Conservation (phyloP, 2,888 invertebrate genomes). For the Acanthosepion pharaonis region DNA sequence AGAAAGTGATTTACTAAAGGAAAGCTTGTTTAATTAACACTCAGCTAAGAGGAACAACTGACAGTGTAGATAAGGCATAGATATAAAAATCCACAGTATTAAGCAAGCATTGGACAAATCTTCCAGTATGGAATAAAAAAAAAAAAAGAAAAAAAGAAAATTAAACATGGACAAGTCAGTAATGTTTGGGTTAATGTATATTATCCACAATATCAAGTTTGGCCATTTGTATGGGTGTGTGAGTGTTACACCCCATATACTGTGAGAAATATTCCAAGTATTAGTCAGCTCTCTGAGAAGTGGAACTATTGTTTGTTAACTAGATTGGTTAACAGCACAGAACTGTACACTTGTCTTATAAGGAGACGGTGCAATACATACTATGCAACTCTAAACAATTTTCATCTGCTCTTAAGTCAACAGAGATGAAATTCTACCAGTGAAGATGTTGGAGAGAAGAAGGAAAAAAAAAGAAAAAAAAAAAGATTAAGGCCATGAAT, state of each 20-base stretch:
- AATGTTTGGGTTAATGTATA: neutral
- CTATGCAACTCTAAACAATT: neutral
- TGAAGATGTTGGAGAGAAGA: no score
- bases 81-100: neutral
- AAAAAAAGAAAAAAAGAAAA: neutral
- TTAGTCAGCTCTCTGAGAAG: neutral
- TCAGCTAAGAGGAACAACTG: neutral
- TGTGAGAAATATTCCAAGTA: slow-evolving; percentile 2
- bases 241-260: neutral
- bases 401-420: neutral
- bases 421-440: neutral
- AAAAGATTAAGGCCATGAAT: no score
- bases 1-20: neutral
- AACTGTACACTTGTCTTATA: neutral
- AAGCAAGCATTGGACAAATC: neutral
- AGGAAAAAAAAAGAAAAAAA: no score
- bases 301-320: neutral
- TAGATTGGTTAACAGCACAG: neutral
- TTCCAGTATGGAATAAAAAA: neutral
- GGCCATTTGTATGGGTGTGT: neutral
- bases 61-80: neutral
- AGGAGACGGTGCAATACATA: neutral
- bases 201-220: neutral
- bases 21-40: neutral
- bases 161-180: neutral